Base-by-base conservation (phyloP, 2,797 vertebrate genomes). In the Dendrocincla fuliginosa region DNA sequence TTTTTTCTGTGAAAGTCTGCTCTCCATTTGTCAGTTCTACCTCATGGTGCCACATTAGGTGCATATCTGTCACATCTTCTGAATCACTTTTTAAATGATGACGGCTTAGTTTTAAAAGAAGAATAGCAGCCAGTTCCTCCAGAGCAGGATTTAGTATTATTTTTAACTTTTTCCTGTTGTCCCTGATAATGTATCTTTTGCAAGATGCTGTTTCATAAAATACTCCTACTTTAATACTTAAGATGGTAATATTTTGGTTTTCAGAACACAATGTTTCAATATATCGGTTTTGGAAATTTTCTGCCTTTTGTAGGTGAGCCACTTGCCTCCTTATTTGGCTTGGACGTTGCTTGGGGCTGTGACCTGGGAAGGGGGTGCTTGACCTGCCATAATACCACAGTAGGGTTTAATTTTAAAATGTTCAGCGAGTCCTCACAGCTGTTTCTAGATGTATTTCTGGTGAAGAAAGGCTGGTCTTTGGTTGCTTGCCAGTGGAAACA, bases 381-480 rank as follows among this genome's bases (percentile, higher is more conserved):
- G 63, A 25, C 44, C 55, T 94, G 82, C 88, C 49, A 24, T 74
- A 70, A 59, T 68, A 28, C 30, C 52, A 63, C 23, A 73, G 44
- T 22, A 27, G 12, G 33, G n/a, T 81, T 88, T 82, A 73, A 94
- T 79, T 88, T 96, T 93, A 73, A 90, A 84, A 50, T 93, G 95
- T 90, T 90, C 33, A 82, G 30, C 32, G 80, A 24, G 47, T 50
- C 55, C 87, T 94, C 83, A 64, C 41, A 90, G 59, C 33, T 63
- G 78, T 86, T 96, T 85, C 80, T 96, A 87, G 64, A 74, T 82
- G 56, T 71, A 68, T 91, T 91, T 93, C 53, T 93, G 55, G 64
- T 94, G 79, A 96, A 94, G 77, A 81, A 96, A 94, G 84, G 87
- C 69, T 60, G 39, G 39, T 47, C 46, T 87, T 96, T 93, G 60